phyloP scores from a whole-genome alignment of 2,113 vertebrate species.

The Podiceps cristatus region DNA sequence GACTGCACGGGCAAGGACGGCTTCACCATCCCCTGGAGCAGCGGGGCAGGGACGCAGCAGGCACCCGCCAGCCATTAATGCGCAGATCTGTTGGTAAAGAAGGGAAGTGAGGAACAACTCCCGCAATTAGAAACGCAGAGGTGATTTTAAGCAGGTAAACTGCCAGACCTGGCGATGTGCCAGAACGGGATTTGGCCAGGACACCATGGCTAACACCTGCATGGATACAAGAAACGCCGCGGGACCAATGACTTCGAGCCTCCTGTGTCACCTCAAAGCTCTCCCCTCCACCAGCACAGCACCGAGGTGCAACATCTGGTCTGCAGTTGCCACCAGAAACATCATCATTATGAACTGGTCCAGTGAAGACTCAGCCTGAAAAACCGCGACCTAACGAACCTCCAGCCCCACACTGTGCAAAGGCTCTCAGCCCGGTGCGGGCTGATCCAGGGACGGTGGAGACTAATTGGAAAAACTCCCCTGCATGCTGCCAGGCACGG shows the following conservation, averaged over 20 bases:
- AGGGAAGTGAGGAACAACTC: neutral
- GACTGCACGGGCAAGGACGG: accelerated
- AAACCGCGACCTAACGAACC: neutral
- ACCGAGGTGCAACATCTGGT: neutral
- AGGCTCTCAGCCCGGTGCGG: neutral
- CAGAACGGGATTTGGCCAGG: neutral
- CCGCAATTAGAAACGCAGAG: neutral
- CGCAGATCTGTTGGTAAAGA: neutral
- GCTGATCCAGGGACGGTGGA: neutral
- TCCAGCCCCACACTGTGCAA: neutral
- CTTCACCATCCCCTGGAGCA: neutral
- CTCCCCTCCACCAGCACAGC: neutral
- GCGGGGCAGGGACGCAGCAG: neutral
- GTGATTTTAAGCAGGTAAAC: neutral
- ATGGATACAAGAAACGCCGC: accelerated
- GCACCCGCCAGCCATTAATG: neutral
- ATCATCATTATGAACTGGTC: neutral
- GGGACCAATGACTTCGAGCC: neutral
- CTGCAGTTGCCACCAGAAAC: slow-evolving; percentile 2
- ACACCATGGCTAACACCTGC: neutral
- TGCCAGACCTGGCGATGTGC: neutral
- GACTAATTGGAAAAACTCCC: neutral
- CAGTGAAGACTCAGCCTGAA: neutral
- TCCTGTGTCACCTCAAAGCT: neutral
- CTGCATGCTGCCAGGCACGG: neutral